A percentile compares a stretch with the other conserved stretches of the same genome.
Conservation (phyloP, 2,113 vertebrate species). For the Meleagris gallopavo region DNA sequence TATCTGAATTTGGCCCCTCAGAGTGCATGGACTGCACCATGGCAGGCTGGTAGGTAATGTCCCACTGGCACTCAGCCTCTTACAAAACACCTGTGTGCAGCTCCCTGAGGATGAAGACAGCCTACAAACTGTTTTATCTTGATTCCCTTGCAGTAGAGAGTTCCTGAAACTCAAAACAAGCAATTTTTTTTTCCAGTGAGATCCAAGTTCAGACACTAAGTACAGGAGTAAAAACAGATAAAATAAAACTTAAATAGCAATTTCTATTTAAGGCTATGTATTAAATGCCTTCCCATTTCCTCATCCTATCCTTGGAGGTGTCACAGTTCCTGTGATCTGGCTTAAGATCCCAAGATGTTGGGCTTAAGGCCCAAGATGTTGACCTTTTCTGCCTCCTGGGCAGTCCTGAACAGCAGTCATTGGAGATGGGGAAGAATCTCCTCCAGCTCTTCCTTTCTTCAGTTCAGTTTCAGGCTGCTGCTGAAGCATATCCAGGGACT, state of each 20-base stretch:
- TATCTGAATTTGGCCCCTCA: background rate
- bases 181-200: background rate
- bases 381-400: background rate
- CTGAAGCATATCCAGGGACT: accelerated
- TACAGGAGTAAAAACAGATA: background rate
- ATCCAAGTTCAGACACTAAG: background rate
- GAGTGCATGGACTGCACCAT: accelerated
- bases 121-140: background rate
- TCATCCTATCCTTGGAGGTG: background rate
- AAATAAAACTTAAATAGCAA: background rate
- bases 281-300: background rate
- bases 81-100: accelerated
- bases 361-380: too few species aligned
- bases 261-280: background rate
- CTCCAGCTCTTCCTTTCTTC: background rate
- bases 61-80: background rate
- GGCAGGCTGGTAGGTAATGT: background rate
- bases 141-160: background rate
- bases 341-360: accelerated
- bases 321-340: background rate
- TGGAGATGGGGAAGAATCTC: background rate
- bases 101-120: background rate
- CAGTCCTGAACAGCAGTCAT: background rate
- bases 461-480: background rate
- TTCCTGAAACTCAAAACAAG: background rate